Evolutionary conservation across 2,113 vertebrate species (phyloP).

Genomic region (Crotalus viridis): DNA sequence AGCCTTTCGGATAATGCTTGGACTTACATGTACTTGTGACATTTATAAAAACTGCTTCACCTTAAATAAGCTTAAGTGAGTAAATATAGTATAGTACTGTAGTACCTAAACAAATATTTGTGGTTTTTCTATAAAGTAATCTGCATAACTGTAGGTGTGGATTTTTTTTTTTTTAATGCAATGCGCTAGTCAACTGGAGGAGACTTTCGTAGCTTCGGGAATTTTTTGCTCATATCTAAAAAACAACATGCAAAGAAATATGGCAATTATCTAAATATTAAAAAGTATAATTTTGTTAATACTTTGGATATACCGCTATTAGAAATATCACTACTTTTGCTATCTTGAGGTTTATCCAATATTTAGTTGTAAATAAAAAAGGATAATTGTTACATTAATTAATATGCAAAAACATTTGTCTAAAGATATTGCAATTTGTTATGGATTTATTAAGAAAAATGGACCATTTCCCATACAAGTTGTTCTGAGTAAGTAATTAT

Average conservation of each 20-base stretch:
- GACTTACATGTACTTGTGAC: conserved; percentile 48
- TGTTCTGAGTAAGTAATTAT: background rate
- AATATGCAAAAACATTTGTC: background rate
- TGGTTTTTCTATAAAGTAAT: background rate
- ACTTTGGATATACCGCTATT: conserved; percentile 47
- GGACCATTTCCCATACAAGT: background rate
- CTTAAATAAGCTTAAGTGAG: conserved; percentile 59
- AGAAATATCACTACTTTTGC: conserved; percentile 23
- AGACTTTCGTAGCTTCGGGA: conserved; percentile 28
- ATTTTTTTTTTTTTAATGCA: background rate
- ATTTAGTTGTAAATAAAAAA: background rate
- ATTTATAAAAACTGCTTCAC: conserved; percentile 53
- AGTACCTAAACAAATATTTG: conserved; percentile 58
- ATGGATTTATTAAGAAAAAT: conserved; percentile 5
- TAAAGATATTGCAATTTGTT: conserved; percentile 16
- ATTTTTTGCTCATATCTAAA: conserved; percentile 34
- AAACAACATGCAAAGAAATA: conserved; percentile 4
- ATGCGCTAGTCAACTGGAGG: background rate
- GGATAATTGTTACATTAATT: conserved; percentile 14
- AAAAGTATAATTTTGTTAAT: conserved; percentile 30
- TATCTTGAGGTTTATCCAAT: conserved; percentile 5
- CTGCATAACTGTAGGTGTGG: conserved; percentile 19
- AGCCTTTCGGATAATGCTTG: conserved; percentile 43
- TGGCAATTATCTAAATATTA: conserved; percentile 12
- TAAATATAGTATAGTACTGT: conserved; percentile 43